Conservation (phyloP, 2,888 invertebrate species). For the Pseudanteris insignis region DNA sequence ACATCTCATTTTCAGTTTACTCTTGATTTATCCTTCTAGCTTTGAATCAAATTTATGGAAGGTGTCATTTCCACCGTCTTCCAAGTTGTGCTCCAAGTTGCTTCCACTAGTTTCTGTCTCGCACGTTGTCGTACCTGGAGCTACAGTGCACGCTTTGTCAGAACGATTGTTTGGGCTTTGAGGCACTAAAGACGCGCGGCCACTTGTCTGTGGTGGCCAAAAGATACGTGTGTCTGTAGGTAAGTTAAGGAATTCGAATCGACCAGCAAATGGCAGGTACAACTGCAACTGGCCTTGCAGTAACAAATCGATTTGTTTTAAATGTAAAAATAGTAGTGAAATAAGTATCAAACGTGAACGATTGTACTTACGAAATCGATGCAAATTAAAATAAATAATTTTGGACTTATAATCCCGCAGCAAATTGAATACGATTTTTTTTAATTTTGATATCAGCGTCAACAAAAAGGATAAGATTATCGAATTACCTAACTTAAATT, state of each 20-base stretch:
- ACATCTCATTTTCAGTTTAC: too few species aligned
- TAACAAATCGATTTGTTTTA: conserved; percentile 30
- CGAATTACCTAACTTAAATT: too few species aligned
- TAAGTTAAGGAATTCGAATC: conserved; percentile 31
- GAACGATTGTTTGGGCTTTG: conserved; percentile 14
- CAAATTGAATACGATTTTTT: too few species aligned
- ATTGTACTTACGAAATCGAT: too few species aligned
- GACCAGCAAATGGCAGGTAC: conserved; percentile 25
- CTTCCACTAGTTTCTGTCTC: conserved; percentile 8
- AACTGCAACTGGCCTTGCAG: conserved; percentile 23
- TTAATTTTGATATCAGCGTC: too few species aligned
- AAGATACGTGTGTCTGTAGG: conserved; percentile 17
- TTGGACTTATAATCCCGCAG: too few species aligned
- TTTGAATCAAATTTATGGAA: not conserved
- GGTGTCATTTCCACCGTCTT: conserved; percentile 2
- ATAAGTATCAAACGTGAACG: too few species aligned
- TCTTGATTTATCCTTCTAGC: not conserved
- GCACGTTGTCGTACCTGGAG: conserved; percentile 8
- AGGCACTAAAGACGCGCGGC: too few species aligned
- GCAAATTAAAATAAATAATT: too few species aligned
- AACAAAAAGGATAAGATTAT: too few species aligned
- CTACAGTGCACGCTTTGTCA: conserved; percentile 5
- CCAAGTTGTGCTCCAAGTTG: too few species aligned
- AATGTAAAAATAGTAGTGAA: not conserved
- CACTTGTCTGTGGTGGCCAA: conserved; percentile 1